Evolutionary conservation across 37 sponge, comb jelly and placozoan species (phyloP), one percentile per base, ranked within the genome.

Genomic region (Axinella damicornis): DNA sequence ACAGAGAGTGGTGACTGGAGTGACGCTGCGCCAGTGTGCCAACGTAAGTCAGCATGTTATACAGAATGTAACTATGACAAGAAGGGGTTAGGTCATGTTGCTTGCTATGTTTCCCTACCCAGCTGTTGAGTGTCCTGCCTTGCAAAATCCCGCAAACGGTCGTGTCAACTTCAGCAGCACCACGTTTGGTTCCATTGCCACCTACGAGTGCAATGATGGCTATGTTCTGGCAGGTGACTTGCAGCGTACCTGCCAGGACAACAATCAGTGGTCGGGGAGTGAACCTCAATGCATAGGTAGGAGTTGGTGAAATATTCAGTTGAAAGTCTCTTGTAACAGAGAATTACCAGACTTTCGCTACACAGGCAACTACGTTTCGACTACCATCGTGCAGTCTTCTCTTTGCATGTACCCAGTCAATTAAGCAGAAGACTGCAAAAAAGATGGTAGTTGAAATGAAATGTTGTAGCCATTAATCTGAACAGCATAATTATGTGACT

Each of bases 91-190:
- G 46, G 46, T 46, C 46, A 9, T 46, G 46, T 4, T 46, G 9
- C 4, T 46, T 9, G 4, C 62, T 61, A 27, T 27, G 37, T 62
- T 62, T 24, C 25, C 4, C 25, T 15, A 21, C 33, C 32, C 52
- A 71, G 82, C 73, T 38, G 28, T 91, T 69, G 80, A 83, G 22
- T 94, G 94, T 74, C 85, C 77, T 20, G n/a, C 57, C 36, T 73
- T 87, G 25, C 18, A n/a, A 18, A 34, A 56, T 15, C 76, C 86
- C 22, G 0, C 11, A n/a, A 84, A 81, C 82, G 94, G 94, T 11
- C 22, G 30, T 22, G 90, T 80, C 27, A 41, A 69, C 6, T 22
- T 83, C 1, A 59, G 36, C 17, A 16, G 33, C 34, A 87, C 91
- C 15, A 64, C 64, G 5, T 41, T 90, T 33, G 87, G 84, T 20